A percentile compares a stretch with the other conserved stretches of the same genome.
Evolutionary conservation across 2,797 vertebrate species (phyloP).

Genomic region (Steatocranus sp.): DNA sequence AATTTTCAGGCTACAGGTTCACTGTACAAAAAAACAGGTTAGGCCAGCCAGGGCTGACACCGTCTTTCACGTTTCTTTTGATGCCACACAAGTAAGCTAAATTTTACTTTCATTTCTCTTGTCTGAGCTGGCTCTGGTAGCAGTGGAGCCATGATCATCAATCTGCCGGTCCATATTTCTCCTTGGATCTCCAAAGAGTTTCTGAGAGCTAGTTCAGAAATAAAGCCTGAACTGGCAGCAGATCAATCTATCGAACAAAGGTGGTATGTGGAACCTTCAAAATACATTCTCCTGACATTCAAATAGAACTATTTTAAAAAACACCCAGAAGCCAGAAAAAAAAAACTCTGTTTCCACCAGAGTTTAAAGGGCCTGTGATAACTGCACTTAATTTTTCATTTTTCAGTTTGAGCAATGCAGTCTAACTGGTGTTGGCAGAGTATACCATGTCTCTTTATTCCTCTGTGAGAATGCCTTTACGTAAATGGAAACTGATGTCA

Average conservation of each 20-base stretch:
- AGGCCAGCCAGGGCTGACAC: not conserved
- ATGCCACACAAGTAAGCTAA: not conserved
- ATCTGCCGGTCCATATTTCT: not conserved
- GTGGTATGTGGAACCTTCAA: not conserved
- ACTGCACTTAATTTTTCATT: not conserved
- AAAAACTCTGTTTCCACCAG: not conserved
- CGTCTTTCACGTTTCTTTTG: not conserved
- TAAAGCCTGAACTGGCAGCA: not conserved
- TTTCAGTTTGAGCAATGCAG: not conserved
- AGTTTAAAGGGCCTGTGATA: not conserved
- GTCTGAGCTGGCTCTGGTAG: not conserved
- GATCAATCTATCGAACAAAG: not conserved
- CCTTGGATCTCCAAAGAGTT: not conserved
- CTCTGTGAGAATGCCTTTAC: not conserved
- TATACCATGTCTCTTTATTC: not conserved
- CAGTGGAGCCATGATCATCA: not conserved
- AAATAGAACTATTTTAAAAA: accelerated
- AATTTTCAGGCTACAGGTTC: not conserved
- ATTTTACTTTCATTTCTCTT: not conserved
- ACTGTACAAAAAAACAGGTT: not conserved
- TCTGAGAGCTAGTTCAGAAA: not conserved
- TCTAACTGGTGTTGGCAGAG: not conserved
- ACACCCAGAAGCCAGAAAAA: not conserved
- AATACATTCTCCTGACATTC: not conserved
- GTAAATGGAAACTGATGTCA: not conserved